Evolutionary conservation across 2,797 vertebrate species (phyloP), one percentile per base, ranked within the genome.

Genomic region (Botia almorhae): DNA sequence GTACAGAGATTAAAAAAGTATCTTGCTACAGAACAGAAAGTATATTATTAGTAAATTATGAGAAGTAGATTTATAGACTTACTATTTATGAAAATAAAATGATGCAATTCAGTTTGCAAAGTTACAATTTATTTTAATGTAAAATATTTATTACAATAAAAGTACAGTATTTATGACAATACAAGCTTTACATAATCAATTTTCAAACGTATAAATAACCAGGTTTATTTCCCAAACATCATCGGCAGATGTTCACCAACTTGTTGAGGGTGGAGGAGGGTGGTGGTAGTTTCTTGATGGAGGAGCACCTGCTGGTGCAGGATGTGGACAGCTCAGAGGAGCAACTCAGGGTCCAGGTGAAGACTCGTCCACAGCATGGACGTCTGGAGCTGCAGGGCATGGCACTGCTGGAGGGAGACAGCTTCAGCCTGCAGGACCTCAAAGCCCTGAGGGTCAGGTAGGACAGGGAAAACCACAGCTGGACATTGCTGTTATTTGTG

Each of bases 191-290:
- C 16, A 5, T 70, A 1, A 29, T 53, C 7, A 11, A 4, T 23
- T 46, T 43, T 69, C 3, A 5, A 63, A 63, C 26, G 29, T 14
- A 67, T 29, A 53, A 12, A 36, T 50, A 39, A 67, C 29, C 29
- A 4, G 6, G 17, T 71, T 26, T 55, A 43, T 36, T n/a, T 69
- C 12, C 21, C 1, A 55, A 51, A 64, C 60, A 6, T 21, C 39
- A 55, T 56, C 46, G 21, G 50, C 71, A 96, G 90, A 89, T 92
- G 67, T 95, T 94, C 87, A 93, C 90, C 70, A 93, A 93, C 87
- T 83, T 92, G 48, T 85, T 95, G 72, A 92, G 85, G 65, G 91
- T 91, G 74, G 93, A 95, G 82, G 92, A 94, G 85, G 93, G 90
- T 0, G 86, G 89, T 0, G 85, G 60, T 0, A 89, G 83, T 79